phyloP scores from a whole-genome alignment of 2,888 invertebrate genomes.

The Drosophila flavopinicola region DNA sequence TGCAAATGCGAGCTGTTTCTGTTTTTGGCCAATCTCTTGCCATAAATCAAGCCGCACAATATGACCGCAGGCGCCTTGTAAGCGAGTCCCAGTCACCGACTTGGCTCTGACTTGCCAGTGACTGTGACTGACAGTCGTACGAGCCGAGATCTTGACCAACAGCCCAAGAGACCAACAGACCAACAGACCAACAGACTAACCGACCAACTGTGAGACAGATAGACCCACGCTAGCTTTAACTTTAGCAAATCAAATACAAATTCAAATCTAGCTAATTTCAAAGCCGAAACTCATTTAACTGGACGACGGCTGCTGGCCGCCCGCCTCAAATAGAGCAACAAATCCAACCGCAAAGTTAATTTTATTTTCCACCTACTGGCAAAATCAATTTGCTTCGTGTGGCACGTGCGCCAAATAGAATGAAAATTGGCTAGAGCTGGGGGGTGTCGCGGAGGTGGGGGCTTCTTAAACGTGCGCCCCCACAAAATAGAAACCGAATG shows the following conservation, averaged over 20 bases:
- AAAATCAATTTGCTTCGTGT: constrained; percentile 84
- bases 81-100: constrained; percentile 73
- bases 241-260: constrained; percentile 76
- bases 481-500: constrained; percentile 39
- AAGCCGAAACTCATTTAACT: constrained; percentile 70
- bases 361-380: constrained; percentile 83
- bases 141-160: constrained; percentile 72
- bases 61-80: constrained; percentile 78
- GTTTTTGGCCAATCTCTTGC: constrained; percentile 72
- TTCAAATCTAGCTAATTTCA: constrained; percentile 79
- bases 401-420: constrained; percentile 84
- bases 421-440: constrained; percentile 62
- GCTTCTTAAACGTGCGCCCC: constrained; percentile 47
- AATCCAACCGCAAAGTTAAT: constrained; percentile 74
- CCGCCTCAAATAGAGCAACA: constrained; percentile 60
- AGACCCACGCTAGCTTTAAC: constrained; percentile 55
- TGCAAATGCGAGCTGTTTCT: constrained; percentile 62
- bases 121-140: constrained; percentile 76
- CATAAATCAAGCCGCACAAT: constrained; percentile 75
- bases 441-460: constrained; percentile 9
- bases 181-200: constrained; percentile 4
- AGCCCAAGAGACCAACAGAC: constrained; percentile 57
- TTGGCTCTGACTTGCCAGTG: constrained; percentile 58
- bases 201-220: constrained; percentile 24
- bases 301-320: constrained; percentile 39